phyloP scores from a whole-genome alignment of 1,140 invertebrate species.

The Dinoponera quadriceps region DNA sequence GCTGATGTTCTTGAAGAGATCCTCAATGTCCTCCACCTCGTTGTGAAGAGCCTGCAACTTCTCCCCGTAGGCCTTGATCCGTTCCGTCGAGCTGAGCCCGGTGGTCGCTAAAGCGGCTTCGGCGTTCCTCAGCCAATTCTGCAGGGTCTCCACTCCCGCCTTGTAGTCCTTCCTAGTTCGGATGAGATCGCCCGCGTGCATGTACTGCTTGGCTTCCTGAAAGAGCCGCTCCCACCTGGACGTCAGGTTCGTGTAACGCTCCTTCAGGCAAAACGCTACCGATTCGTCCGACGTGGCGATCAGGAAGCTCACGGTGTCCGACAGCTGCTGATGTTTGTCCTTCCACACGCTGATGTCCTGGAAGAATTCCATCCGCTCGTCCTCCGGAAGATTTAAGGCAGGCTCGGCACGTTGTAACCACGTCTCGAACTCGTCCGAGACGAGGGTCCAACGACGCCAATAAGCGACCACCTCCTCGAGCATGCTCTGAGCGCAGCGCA shows the following conservation, averaged over 20 bases:
- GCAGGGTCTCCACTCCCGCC: conserved; percentile 90
- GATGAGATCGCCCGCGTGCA: conserved; percentile 94
- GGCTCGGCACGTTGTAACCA: conserved; percentile 94
- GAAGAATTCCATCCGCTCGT: conserved; percentile 95
- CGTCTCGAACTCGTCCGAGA: conserved; percentile 90
- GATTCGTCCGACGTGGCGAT: conserved; percentile 94
- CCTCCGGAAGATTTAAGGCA: conserved; percentile 91
- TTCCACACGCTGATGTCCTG: conserved; percentile 96
- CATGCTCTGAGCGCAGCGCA: conserved; percentile 95
- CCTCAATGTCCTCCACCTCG: conserved; percentile 95
- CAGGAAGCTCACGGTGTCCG: conserved; percentile 94
- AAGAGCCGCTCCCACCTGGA: conserved; percentile 93
- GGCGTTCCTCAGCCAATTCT: conserved; percentile 92
- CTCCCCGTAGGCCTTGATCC: conserved; percentile 92
- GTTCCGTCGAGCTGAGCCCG: conserved; percentile 90
- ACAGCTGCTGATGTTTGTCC: conserved; percentile 93
- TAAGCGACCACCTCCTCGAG: conserved; percentile 95
- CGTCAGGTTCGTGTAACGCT: conserved; percentile 90
- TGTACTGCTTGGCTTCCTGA: conserved; percentile 93
- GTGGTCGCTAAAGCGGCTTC: conserved; percentile 89
- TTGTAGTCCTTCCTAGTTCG: conserved; percentile 93
- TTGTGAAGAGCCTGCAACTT: conserved; percentile 91
- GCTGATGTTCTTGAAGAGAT: conserved; percentile 94
- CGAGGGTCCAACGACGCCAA: conserved; percentile 93
- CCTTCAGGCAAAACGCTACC: conserved; percentile 91